phyloP scores from a whole-genome alignment of 2,888 invertebrate species.

The Philaethria dido region DNA sequence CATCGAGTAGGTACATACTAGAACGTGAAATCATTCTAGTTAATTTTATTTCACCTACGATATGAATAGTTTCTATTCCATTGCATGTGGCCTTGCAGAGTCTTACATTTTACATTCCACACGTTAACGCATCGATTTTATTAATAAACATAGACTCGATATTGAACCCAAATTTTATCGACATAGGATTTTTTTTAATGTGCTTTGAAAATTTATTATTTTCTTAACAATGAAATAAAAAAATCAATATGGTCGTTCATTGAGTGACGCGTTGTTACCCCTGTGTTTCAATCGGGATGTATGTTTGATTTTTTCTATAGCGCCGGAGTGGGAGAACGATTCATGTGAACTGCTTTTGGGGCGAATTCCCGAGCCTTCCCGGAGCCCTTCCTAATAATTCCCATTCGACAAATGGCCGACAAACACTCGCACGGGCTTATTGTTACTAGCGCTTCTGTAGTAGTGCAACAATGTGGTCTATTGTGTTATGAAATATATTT shows the following conservation, averaged over 20 bases:
- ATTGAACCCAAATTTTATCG: constrained; percentile 77
- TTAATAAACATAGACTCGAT: constrained; percentile 79
- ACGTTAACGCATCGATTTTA: constrained; percentile 80
- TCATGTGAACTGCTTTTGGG: constrained; percentile 84
- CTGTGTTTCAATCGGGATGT: constrained; percentile 83
- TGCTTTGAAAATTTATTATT: constrained; percentile 74
- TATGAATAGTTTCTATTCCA: constrained; percentile 79
- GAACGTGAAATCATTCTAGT: constrained; percentile 36
- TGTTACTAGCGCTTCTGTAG: constrained; percentile 75
- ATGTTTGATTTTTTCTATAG: constrained; percentile 81
- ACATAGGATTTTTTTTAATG: constrained; percentile 73
- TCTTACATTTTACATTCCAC: constrained; percentile 81
- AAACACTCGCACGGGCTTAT: constrained; percentile 82
- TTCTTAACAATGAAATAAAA: constrained; percentile 80
- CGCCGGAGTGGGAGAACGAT: constrained; percentile 80
- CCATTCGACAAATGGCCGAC: constrained; percentile 82
- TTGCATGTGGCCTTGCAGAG: constrained; percentile 78
- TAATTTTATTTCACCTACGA: constrained; percentile 80
- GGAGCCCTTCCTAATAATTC: constrained; percentile 82
- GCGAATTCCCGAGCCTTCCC: constrained; percentile 83
- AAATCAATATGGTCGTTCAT: constrained; percentile 80
- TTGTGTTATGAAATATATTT: constrained; percentile 52
- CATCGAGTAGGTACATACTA: constrained; percentile 16
- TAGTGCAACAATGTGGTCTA: constrained; percentile 70
- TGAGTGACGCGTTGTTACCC: constrained; percentile 81